These are phyloP conservation scores for Microdon myrmicae DNA, from an alignment of 2,888 invertebrate species.

Conservation along the genomic window DNA sequence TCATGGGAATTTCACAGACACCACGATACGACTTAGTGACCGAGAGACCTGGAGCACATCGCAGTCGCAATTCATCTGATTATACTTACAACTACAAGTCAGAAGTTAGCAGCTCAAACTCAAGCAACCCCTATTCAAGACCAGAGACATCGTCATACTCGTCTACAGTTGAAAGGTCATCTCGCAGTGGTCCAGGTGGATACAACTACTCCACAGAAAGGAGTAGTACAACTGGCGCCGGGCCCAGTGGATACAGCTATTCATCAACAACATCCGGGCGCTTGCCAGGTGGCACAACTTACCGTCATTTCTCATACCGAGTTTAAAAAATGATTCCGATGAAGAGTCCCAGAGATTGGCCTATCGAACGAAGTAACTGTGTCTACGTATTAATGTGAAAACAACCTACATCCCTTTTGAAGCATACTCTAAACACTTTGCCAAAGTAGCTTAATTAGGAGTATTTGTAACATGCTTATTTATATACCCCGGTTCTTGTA, in stretches of 20 bases:
- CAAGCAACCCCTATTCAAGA: conserved; percentile 70
- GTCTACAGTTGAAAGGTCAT: conserved; percentile 76
- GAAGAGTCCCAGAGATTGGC: conserved; percentile 3
- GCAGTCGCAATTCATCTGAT: conserved; percentile 80
- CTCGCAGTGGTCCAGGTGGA: conserved; percentile 77
- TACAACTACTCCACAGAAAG: conserved; percentile 82
- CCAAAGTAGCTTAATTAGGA: no score
- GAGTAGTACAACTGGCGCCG: conserved; percentile 75
- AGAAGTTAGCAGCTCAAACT: conserved; percentile 69
- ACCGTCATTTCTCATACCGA: conserved; percentile 88
- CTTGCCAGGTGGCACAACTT: conserved; percentile 83
- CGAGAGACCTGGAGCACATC: conserved; percentile 75
- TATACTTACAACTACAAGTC: conserved; percentile 86
- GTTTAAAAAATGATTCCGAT: conserved; percentile 70
- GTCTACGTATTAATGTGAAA: no score
- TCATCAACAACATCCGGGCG: conserved; percentile 81
- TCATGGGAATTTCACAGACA: conserved; percentile 74
- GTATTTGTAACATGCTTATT: no score
- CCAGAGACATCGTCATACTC: conserved; percentile 77
- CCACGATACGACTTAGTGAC: conserved; percentile 88
- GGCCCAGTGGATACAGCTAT: conserved; percentile 87
- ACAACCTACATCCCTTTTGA: no score
- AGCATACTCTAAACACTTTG: no score
- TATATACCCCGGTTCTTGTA: no score
- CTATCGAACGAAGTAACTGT: conserved; percentile 30